Base-by-base conservation (phyloP, 1,140 invertebrate species). In the Drosophila lacertosa region DNA sequence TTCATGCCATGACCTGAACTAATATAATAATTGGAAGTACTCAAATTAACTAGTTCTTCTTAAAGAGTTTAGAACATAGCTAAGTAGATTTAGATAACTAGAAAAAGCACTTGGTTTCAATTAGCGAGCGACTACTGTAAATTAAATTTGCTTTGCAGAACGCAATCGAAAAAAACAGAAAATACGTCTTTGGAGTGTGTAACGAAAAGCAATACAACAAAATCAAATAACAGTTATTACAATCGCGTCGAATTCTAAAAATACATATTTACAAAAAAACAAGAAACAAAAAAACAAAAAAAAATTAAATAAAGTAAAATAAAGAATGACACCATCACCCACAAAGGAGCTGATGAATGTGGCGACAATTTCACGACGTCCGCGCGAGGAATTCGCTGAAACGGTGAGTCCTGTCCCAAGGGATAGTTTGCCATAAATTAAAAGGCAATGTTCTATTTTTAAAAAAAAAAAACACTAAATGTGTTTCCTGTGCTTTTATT, bases 301-400 rank as follows among this genome's bases (percentile, higher is more conserved):
- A 48, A 50, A 51, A 29, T 18, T 11, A 64, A 39, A 48, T 37
- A 55, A 16, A 42, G 20, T 18, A 45, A 29, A 11, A 47, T 37
- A 35, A 62, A 24, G 15, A 39, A 81, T 88, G 82, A 88, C 82
- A 88, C 82, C 82, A 75, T 89, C 89, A 50, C 89, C 89, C 32
- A 90, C 89, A 45, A 90, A 90, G 72, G 89, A 90, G 24, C 84
- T 86, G 26, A 82, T 86, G 80, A 89, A 72, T 55, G 62, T 73
- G 35, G 72, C 83, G 33, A 91, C 89, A 44, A 77, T 91, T 68
- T 91, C 89, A 6, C 77, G 89, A 16, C 88, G 89, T 20, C 76
- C 89, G 47, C 86, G 89, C 24, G 89, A 91, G 47, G 89, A 91
- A 24, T 91, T 91, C 42, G 83, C 89, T 7, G 89, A 91, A 51